Base-by-base conservation (phyloP, 2,113 vertebrate genomes). In the Brachionichthys hirsutus region DNA sequence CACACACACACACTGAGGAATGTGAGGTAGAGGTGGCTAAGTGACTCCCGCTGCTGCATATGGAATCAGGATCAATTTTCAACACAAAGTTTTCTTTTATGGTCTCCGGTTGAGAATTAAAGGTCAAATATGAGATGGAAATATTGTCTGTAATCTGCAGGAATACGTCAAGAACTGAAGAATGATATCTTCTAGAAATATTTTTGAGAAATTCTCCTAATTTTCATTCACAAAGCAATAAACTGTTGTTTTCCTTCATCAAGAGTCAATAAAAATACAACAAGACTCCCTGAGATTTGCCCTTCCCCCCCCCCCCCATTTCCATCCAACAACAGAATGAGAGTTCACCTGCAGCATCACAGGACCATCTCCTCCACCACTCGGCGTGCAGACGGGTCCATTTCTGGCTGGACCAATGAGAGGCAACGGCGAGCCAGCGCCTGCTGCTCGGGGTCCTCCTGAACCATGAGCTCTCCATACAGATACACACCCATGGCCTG, bases 401-500 rank as follows among this genome's bases (percentile, higher is more conserved):
- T 98, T 63, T 91, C 90, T 30, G 91, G 93, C 67, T 22, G 85
- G 70, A 89, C 88, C 81, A 86, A 82, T 64, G 92, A 88, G 68
- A 98, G 94, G 77, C 94, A 96, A 64, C 73, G 91, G 41, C 36
- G 87, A 20, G 95, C 97, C 15, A 99, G 91, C 52, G 90, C 89
- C 85, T 98, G 97, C 68, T 97, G 97, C 63, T 85, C 75, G 1
- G 82, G 56, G 2, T 98, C 93, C 90, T 98, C 95, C 3, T 94
- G 91, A 77, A 99, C 82, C 96, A 99, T 98, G 90, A 99, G 85
- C 85, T 99, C 97, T 24, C 95, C 97, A 2, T 97, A 99, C 38
- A 99, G 93, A 84, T 99, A 98, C 34, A 97, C 89, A 22, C 97
- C 97, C 96, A 99, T 97, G 45, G 96, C 97, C 97, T 99, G 80